Evolutionary conservation across 2,888 invertebrate species (phyloP), one percentile per base, ranked within the genome.

Genomic region (Ommatoiulus sabulosus): DNA sequence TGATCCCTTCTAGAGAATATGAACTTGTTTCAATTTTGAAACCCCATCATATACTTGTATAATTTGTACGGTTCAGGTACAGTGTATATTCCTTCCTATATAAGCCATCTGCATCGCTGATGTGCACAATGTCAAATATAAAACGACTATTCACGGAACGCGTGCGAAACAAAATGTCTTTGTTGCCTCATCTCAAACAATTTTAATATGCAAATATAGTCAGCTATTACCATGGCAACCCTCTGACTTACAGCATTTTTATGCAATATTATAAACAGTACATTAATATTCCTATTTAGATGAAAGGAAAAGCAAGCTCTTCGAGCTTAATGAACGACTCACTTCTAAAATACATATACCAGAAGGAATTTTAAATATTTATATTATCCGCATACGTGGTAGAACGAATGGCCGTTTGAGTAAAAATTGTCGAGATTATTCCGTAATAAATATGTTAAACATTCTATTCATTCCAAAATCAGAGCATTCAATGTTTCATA

Each of bases 1-100:
- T 35, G 35, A 35, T 80, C 35, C 35, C 12, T 35, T 15, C 24
- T 35, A 8, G 2, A 24, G 24, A 0, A 35, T 10, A 80, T 35
- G 80, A 80, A 80, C 80, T 80, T 80, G 80, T 80, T 80, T 80
- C 80, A 80, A 35, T 80, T 80, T 80, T 35, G 6, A 80, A 80
- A 80, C 35, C 80, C 35, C 35, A 80, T 35, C 24, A 12, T 8
- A 35, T 35, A 35, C 35, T 24, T 80, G 35, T 35, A 80, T 35
- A 35, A 80, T 24, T 35, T 80, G 8, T 35, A 35, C 10, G 35
- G 35, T 24, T 35, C 80, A 80, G 80, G 10, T n/a, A 20, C 8
- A 48, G 0, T 48, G 35, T 35, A 35, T 57, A 57, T n/a, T 57
- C n/a, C 24, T 48, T 46, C 46, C 46, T 46, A n/a, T 46, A 46